A percentile compares a stretch with the other conserved stretches of the same genome.
phyloP scores from a whole-genome alignment of 2,113 vertebrate genomes.

The Marcusenius ussheri region DNA sequence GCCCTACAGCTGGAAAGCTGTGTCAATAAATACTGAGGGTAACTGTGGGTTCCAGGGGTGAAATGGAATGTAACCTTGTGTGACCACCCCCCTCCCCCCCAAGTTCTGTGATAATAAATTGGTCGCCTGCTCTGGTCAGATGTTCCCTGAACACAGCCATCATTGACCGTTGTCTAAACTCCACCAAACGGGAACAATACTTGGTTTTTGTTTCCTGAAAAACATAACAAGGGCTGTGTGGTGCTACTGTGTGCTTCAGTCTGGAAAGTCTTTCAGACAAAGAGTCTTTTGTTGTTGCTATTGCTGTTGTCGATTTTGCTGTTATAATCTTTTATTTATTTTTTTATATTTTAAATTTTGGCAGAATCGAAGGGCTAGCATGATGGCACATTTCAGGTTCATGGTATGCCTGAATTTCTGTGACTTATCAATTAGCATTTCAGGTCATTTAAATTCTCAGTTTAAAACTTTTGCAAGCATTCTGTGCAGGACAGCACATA shows the following conservation, averaged over 20 bases:
- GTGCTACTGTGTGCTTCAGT: neutral
- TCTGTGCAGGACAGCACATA: neutral
- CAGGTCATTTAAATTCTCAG: neutral
- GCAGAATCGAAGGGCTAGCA: neutral
- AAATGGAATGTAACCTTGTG: neutral
- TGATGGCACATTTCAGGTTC: neutral
- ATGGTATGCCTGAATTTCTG: neutral
- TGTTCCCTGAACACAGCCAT: neutral
- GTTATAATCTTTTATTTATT: neutral
- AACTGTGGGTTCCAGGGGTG: neutral
- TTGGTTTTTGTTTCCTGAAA: neutral
- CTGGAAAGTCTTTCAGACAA: neutral
- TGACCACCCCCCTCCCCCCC: neutral
- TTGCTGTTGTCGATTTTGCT: neutral
- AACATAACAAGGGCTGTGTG: neutral
- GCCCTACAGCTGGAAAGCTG: neutral
- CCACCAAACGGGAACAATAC: neutral
- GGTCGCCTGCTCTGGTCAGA: neutral
- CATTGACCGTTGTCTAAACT: conserved; percentile 10
- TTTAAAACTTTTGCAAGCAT: neutral
- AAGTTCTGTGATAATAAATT: neutral
- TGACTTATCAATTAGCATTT: neutral
- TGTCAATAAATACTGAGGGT: conserved; percentile 5
- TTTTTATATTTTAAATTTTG: neutral
- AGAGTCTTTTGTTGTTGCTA: neutral